A percentile compares a stretch with the other conserved stretches of the same genome.
These are phyloP conservation scores for Emys orbicularis DNA, from an alignment of 2,797 vertebrate genomes.

Conservation along the genomic window DNA sequence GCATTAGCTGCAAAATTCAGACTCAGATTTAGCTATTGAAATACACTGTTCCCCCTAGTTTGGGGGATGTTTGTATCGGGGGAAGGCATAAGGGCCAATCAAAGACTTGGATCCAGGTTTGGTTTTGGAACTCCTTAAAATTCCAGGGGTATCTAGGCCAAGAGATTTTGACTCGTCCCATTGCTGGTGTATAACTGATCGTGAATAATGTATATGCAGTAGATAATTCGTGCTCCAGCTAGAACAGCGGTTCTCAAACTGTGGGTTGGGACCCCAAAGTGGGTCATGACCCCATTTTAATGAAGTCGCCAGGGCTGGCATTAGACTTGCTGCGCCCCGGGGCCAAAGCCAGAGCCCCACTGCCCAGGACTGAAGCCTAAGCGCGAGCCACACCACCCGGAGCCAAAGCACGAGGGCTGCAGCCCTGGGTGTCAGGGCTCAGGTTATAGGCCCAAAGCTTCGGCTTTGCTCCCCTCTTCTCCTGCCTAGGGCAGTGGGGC, in stretches of 20 bases:
- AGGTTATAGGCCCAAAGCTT: no score
- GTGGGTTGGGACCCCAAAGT: no score
- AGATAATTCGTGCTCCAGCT: neutral
- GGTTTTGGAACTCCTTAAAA: neutral
- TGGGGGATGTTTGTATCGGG: neutral
- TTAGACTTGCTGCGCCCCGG: no score
- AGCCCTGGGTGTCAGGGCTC: no score
- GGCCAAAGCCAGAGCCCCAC: no score
- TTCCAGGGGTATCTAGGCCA: neutral
- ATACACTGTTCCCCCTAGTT: neutral
- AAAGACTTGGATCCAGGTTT: neutral
- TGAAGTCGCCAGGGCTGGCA: no score
- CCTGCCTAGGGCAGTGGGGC: no score
- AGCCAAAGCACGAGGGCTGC: no score
- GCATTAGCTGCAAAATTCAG: neutral
- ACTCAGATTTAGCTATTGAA: neutral
- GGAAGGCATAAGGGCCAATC: neutral
- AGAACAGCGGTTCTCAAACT: neutral
- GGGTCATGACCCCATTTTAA: no score
- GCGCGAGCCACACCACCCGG: no score
- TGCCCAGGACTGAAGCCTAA: no score
- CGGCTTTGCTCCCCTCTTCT: no score
- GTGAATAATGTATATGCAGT: fast-evolving
- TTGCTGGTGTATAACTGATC: neutral
- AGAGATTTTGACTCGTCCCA: neutral